phyloP scores from a whole-genome alignment of 2,113 vertebrate genomes.

The Laterallus jamaicensis region DNA sequence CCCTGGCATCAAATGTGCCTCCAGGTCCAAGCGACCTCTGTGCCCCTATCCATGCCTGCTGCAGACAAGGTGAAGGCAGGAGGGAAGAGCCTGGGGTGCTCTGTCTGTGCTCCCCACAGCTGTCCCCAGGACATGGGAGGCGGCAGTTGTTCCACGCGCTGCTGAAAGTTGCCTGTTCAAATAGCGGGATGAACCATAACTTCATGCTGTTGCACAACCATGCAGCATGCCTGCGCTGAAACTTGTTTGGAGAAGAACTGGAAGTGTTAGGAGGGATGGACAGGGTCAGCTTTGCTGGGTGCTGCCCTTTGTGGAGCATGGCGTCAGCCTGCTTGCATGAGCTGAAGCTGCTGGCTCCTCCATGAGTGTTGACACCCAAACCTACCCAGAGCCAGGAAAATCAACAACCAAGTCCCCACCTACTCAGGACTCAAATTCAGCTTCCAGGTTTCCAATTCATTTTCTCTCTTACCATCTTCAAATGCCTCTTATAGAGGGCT shows the following conservation, averaged over 20 bases:
- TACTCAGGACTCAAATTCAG: neutral
- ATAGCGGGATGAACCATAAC: neutral
- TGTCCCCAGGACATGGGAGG: fast-evolving
- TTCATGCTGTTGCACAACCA: neutral
- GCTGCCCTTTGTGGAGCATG: neutral
- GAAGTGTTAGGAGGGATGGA: neutral
- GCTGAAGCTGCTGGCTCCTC: neutral
- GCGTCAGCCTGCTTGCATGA: neutral
- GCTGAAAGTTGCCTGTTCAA: neutral
- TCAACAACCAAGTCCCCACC: neutral
- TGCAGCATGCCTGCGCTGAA: neutral
- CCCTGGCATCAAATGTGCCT: neutral
- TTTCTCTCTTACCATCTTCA: neutral
- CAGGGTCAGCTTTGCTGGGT: neutral
- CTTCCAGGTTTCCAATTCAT: neutral
- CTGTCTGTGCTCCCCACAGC: neutral
- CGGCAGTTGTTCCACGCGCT: fast-evolving
- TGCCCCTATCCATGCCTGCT: neutral
- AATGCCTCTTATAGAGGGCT: neutral
- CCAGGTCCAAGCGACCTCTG: fast-evolving
- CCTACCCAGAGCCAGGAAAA: neutral
- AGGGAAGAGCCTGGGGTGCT: neutral
- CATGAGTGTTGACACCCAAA: fast-evolving
- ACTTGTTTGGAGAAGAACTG: neutral
- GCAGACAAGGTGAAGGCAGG: neutral